Evolutionary conservation across 2,113 vertebrate species (phyloP).

Genomic region (Tragulus kanchil): DNA sequence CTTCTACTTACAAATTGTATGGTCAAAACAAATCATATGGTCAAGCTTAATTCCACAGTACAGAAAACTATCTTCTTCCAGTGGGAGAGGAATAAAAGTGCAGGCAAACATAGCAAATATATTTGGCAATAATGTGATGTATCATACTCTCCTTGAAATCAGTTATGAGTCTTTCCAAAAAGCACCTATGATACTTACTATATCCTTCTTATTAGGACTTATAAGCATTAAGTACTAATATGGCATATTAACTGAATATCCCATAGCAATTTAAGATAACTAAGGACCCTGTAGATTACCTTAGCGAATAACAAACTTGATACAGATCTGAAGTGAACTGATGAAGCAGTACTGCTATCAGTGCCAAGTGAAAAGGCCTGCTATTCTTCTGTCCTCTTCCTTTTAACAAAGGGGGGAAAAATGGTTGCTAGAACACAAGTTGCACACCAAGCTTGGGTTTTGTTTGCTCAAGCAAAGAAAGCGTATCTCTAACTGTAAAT

Average conservation of each 20-base stretch:
- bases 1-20: slow-evolving; percentile 23
- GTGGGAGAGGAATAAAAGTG: background rate
- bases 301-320: background rate
- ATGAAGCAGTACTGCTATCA: background rate
- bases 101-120: background rate
- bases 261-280: background rate
- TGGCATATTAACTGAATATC: background rate
- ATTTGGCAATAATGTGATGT: background rate
- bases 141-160: background rate
- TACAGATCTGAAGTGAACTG: background rate
- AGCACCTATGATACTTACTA: background rate
- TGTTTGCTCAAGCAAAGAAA: slow-evolving; percentile 17
- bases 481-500: background rate
- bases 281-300: background rate
- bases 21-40: background rate
- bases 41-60: background rate
- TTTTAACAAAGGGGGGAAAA: background rate
- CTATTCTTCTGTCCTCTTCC: background rate
- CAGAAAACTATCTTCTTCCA: background rate
- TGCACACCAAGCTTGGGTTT: background rate
- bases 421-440: background rate
- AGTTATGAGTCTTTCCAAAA: background rate
- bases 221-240: background rate
- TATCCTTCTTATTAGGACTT: background rate
- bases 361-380: background rate